These are phyloP conservation scores for Eupithecia pulchellata DNA, from an alignment of 2,888 invertebrate genomes.

Conservation along the genomic window DNA sequence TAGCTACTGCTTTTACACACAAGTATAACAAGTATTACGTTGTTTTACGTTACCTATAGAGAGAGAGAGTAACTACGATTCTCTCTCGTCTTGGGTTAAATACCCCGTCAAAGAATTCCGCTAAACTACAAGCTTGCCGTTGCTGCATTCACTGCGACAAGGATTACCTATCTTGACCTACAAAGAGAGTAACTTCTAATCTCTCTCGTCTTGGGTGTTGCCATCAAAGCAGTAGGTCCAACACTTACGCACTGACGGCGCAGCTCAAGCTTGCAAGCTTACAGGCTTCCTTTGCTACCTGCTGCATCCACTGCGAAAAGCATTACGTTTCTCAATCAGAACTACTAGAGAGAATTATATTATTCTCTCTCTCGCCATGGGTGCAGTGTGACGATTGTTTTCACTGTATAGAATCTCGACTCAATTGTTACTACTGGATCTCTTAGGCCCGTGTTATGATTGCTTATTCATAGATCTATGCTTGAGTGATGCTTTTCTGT, in stretches of 20 bases:
- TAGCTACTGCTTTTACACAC: conserved; percentile 93
- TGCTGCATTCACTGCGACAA: background rate
- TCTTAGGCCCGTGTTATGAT: background rate
- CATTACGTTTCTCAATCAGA: background rate
- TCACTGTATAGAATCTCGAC: background rate
- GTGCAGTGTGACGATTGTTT: background rate
- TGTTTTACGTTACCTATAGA: no score
- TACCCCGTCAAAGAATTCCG: no score
- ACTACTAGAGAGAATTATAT: background rate
- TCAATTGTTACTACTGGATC: background rate
- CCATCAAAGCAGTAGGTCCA: background rate
- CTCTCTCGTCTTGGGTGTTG: conserved; percentile 70
- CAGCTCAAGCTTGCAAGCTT: no score
- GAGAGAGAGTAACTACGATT: no score
- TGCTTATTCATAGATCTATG: background rate
- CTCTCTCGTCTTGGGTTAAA: no score
- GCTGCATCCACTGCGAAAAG: background rate
- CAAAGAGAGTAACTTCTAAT: conserved; percentile 82
- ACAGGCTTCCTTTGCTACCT: conserved; percentile 94
- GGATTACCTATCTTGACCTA: background rate
- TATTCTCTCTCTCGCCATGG: conserved; percentile 90
- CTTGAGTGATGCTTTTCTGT: background rate
- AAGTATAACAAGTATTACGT: no score
- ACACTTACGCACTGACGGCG: no score
- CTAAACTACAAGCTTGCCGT: no score